Conservation (phyloP, 2,888 invertebrate species). For the Rugalucina vietnamica region DNA sequence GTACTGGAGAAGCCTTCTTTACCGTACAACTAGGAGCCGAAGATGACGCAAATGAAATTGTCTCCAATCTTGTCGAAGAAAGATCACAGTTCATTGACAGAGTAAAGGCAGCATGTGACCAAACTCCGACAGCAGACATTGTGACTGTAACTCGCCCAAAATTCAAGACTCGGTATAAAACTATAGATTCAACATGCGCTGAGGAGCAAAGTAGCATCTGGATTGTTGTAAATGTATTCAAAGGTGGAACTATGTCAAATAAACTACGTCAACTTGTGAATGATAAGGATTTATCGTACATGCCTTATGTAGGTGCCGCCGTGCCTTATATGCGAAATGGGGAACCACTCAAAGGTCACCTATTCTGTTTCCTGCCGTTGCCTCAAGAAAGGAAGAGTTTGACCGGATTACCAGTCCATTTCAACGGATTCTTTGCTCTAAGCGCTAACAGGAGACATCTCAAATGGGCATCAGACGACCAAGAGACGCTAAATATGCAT, state of each 20-base stretch:
- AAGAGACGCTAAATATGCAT: conserved; percentile 43
- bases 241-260: conserved; percentile 23
- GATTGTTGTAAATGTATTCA: conserved; percentile 32
- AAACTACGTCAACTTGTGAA: conserved; percentile 3
- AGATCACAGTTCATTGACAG: background rate
- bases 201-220: background rate
- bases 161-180: background rate
- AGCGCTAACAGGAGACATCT: conserved; percentile 79
- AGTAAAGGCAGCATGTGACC: background rate
- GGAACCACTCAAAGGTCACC: conserved; percentile 66
- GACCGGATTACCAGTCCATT: conserved; percentile 81
- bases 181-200: background rate
- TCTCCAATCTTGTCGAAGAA: too few relatives aligned
- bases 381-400: conserved; percentile 71
- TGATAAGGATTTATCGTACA: conserved; percentile 36
- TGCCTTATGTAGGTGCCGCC: conserved; percentile 36
- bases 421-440: conserved; percentile 81
- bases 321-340: background rate
- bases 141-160: background rate
- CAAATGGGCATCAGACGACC: conserved; percentile 78
- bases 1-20: background rate
- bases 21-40: background rate
- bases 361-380: conserved; percentile 82
- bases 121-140: background rate
- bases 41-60: too few relatives aligned